Conservation (phyloP, 2,113 vertebrate genomes). For the Oophaga pumilio region DNA sequence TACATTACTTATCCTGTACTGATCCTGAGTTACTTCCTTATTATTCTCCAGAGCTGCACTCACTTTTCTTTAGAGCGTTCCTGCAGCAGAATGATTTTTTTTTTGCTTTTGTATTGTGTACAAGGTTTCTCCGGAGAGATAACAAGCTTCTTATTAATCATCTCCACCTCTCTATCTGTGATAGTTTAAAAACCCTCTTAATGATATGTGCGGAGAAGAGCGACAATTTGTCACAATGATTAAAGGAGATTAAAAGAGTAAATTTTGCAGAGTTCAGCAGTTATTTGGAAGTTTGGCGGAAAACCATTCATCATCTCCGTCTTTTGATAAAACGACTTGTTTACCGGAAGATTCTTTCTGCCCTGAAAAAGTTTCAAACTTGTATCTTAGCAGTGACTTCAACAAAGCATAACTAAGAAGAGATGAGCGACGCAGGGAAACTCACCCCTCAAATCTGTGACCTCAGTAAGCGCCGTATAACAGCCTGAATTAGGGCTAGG, state of each 20-base stretch:
- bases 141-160: background rate
- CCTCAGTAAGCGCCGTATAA: too few relatives aligned
- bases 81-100: background rate
- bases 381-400: background rate
- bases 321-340: background rate
- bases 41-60: too few relatives aligned
- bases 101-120: background rate
- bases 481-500: too few relatives aligned
- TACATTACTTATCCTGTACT: too few relatives aligned
- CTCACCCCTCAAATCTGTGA: background rate
- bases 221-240: background rate
- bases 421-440: background rate
- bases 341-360: background rate
- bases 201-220: background rate
- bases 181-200: background rate
- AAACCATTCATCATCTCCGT: too few relatives aligned
- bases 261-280: background rate
- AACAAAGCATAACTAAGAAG: background rate
- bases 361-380: background rate
- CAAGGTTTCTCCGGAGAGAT: background rate
- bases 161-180: background rate
- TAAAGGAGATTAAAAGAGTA: background rate
- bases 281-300: background rate
- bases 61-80: too few relatives aligned
- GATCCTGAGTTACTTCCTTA: too few relatives aligned